A percentile compares a stretch with the other conserved stretches of the same genome.
Evolutionary conservation across 1,140 invertebrate genomes (phyloP).

Genomic region (Mamestra configurata): DNA sequence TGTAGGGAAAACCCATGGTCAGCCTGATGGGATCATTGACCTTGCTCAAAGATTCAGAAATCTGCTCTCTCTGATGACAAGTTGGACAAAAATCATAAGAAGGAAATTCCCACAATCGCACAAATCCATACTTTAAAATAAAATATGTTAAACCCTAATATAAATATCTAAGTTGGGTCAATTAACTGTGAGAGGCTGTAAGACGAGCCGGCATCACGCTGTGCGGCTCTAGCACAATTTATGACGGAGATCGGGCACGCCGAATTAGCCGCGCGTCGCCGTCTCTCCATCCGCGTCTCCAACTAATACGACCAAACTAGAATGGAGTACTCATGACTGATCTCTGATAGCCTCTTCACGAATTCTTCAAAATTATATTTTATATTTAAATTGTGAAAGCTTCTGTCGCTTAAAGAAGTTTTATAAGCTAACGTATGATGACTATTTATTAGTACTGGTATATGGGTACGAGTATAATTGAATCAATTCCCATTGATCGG

Average conservation of each 20-base stretch:
- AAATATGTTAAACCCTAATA: slow-evolving; percentile 54
- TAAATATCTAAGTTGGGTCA: slow-evolving; percentile 61
- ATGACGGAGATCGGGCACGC: slow-evolving; percentile 55
- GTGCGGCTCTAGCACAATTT: slow-evolving; percentile 60
- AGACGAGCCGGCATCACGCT: slow-evolving; percentile 62
- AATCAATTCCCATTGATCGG: too few species aligned
- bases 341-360: too few species aligned
- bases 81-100: background rate
- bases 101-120: slow-evolving; percentile 44
- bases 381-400: too few species aligned
- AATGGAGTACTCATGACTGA: background rate
- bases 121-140: slow-evolving; percentile 9
- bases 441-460: too few species aligned
- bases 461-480: too few species aligned
- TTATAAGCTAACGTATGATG: too few species aligned
- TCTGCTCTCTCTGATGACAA: background rate
- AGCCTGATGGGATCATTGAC: background rate
- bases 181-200: slow-evolving; percentile 59
- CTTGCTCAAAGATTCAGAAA: background rate
- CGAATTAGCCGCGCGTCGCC: slow-evolving; percentile 51
- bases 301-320: background rate
- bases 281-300: background rate
- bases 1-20: background rate
- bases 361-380: too few species aligned
- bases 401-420: too few species aligned